Evolutionary conservation across 2,113 vertebrate genomes (phyloP).

Genomic region (Anas platyrhynchos): DNA sequence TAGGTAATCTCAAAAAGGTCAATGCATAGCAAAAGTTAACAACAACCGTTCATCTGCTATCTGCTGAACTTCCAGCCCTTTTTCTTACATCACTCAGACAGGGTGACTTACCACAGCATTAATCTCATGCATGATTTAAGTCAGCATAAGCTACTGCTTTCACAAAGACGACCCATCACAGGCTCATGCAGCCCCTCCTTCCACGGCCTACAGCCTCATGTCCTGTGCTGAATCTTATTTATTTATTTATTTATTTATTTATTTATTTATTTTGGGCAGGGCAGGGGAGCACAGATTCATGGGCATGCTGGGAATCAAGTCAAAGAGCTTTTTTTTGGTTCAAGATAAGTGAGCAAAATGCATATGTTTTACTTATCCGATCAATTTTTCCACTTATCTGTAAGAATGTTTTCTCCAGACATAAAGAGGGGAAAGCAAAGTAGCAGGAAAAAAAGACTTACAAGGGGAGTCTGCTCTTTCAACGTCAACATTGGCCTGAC

Average conservation of each 20-base stretch:
- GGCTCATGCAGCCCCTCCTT: background rate
- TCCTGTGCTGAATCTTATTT: background rate
- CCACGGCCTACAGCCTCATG: background rate
- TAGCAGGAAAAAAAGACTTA: background rate
- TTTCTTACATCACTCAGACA: background rate
- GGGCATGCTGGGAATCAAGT: background rate
- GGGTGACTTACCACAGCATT: background rate
- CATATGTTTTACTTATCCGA: background rate
- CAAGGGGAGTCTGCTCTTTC: background rate
- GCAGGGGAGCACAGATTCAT: too few relatives aligned
- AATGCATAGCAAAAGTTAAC: background rate
- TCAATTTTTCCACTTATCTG: accelerated
- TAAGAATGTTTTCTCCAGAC: background rate
- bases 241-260: too few relatives aligned
- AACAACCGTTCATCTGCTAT: background rate
- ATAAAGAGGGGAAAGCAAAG: background rate
- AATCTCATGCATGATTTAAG: background rate
- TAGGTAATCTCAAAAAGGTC: background rate
- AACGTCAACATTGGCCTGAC: background rate
- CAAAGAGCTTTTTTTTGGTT: background rate
- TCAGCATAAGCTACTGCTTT: background rate
- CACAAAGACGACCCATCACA: background rate
- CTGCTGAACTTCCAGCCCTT: background rate
- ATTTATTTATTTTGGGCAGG: too few relatives aligned
- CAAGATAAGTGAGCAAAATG: background rate